Evolutionary conservation across 1,140 invertebrate genomes (phyloP).

Genomic region (Prorops nasuta): DNA sequence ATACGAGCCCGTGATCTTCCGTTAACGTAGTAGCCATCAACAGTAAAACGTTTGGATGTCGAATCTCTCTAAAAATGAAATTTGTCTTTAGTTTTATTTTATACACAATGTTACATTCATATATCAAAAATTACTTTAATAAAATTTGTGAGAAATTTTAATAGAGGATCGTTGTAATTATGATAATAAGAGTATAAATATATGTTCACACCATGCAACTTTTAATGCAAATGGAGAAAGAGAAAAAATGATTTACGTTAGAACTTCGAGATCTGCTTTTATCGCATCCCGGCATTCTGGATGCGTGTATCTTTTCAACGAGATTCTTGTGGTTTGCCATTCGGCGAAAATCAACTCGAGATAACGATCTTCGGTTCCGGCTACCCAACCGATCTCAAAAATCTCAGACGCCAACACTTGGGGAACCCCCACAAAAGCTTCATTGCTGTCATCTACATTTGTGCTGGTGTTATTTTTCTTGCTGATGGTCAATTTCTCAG

Average conservation of each 20-base stretch:
- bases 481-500: not conserved
- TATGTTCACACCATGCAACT: too few relatives aligned
- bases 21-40: slow-evolving; percentile 39
- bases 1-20: slow-evolving; percentile 33
- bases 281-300: slow-evolving; percentile 30
- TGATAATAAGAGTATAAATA: too few relatives aligned
- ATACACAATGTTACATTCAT: slow-evolving; percentile 3
- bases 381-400: slow-evolving; percentile 39
- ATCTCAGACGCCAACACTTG: slow-evolving; percentile 30
- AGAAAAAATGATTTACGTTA: slow-evolving; percentile 24
- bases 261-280: slow-evolving; percentile 36
- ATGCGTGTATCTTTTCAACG: slow-evolving; percentile 33
- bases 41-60: slow-evolving; percentile 38
- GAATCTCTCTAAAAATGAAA: slow-evolving; percentile 32
- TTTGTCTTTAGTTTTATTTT: slow-evolving; percentile 3
- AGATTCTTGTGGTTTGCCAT: slow-evolving; percentile 40
- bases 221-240: too few relatives aligned
- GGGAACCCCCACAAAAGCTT: slow-evolving; percentile 26
- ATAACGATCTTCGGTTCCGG: slow-evolving; percentile 40
- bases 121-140: too few relatives aligned
- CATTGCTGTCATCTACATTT: slow-evolving; percentile 16
- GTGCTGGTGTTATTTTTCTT: slow-evolving; percentile 13
- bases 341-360: slow-evolving; percentile 39
- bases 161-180: too few relatives aligned
- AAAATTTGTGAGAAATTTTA: too few relatives aligned